Percentiles rank a stretch among this genome's conserved stretches.
phyloP scores from a whole-genome alignment of 2,113 vertebrate species.

The Felis chaus region DNA sequence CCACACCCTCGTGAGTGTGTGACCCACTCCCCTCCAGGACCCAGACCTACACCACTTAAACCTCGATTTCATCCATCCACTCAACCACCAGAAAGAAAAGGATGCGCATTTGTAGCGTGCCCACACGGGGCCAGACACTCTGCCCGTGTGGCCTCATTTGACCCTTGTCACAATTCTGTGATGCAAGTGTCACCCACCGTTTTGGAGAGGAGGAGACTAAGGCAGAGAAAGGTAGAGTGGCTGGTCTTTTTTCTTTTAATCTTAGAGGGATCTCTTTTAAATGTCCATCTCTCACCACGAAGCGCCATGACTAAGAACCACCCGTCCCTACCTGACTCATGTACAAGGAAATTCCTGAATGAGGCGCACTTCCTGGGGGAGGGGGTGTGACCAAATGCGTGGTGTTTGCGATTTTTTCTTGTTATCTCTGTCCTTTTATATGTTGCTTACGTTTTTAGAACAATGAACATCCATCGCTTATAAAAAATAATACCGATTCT shows the following conservation, averaged over 20 bases:
- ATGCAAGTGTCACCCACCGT: fast-evolving
- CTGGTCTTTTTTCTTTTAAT: background rate
- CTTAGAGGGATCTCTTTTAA: background rate
- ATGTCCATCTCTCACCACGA: background rate
- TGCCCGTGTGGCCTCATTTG: fast-evolving
- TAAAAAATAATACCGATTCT: background rate
- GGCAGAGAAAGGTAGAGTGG: background rate
- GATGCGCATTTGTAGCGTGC: fast-evolving
- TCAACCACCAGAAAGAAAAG: background rate
- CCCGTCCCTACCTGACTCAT: background rate
- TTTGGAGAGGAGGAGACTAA: background rate
- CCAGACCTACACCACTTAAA: fast-evolving
- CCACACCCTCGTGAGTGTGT: background rate
- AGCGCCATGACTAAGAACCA: background rate
- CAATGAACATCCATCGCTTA: background rate
- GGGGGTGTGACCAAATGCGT: background rate
- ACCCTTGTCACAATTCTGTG: background rate
- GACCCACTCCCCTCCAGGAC: background rate
- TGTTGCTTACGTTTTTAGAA: background rate
- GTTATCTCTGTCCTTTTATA: background rate
- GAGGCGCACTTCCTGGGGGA: background rate
- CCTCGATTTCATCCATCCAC: background rate
- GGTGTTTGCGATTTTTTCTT: background rate
- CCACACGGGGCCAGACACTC: background rate
- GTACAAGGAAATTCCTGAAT: background rate